Percentiles rank a stretch among this genome's conserved stretches.
Evolutionary conservation across 1,140 invertebrate species (phyloP).

Genomic region (Ericerus pela): DNA sequence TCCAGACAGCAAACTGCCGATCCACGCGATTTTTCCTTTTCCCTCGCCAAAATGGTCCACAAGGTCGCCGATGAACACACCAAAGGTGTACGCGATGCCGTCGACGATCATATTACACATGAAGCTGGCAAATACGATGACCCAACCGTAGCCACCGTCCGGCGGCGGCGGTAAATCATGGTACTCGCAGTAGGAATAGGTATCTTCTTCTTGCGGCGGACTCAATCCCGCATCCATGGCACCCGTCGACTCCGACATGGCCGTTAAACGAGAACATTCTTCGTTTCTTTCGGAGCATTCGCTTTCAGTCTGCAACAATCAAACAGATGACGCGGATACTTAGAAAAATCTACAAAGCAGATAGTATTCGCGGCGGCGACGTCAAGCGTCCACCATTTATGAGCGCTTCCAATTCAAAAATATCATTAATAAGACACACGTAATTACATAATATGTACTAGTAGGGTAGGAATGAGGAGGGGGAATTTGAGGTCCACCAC

Average conservation of each 20-base stretch:
- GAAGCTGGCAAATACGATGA: conserved; percentile 89
- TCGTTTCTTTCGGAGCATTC: conserved; percentile 55
- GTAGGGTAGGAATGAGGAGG: too few relatives aligned
- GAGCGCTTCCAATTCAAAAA: too few relatives aligned
- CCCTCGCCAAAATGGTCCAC: conserved; percentile 65
- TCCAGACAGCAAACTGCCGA: conserved; percentile 82
- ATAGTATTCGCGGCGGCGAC: not conserved
- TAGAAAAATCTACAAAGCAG: not conserved
- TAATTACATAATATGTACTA: too few relatives aligned
- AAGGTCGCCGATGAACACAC: conserved; percentile 70
- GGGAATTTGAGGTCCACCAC: too few relatives aligned
- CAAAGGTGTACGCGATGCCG: conserved; percentile 87
- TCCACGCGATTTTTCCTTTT: conserved; percentile 83
- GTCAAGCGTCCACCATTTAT: too few relatives aligned
- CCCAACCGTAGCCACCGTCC: conserved; percentile 81
- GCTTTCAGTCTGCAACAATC: conserved; percentile 58
- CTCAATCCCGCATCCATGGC: conserved; percentile 39
- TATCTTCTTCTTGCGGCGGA: conserved; percentile 39
- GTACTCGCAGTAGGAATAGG: conserved; percentile 52
- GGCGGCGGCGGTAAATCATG: conserved; percentile 64
- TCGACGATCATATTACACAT: conserved; percentile 98
- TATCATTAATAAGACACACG: too few relatives aligned
- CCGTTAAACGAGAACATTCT: conserved; percentile 56
- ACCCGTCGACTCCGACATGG: conserved; percentile 32
- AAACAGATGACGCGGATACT: not conserved